phyloP scores from a whole-genome alignment of 1,140 invertebrate genomes.

The Ctenoplectra terminalis region DNA sequence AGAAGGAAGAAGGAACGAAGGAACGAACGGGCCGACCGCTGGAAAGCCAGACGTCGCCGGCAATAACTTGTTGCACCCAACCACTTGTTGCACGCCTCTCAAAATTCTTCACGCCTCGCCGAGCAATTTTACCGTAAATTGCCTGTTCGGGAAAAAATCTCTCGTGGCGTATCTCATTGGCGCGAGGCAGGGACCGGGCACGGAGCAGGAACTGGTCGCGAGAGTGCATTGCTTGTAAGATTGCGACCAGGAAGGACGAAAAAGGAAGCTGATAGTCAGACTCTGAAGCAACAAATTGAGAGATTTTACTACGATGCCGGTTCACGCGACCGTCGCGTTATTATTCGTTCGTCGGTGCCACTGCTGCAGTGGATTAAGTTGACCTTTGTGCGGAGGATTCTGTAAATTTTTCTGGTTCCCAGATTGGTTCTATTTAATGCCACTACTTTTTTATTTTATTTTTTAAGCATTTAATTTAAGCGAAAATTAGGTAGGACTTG shows the following conservation, averaged over 20 bases:
- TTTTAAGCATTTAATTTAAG: neutral
- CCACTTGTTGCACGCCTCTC: slow-evolving; percentile 79
- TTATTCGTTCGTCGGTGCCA: slow-evolving; percentile 18
- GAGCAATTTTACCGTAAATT: slow-evolving; percentile 77
- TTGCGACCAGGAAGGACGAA: slow-evolving; percentile 40
- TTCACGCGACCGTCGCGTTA: slow-evolving; percentile 4
- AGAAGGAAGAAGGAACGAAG: slow-evolving; percentile 12
- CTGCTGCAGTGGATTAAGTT: neutral
- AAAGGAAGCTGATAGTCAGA: slow-evolving; percentile 54
- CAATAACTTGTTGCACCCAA: slow-evolving; percentile 79
- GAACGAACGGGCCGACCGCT: slow-evolving; percentile 45
- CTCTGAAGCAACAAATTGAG: slow-evolving; percentile 61
- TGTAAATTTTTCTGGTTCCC: neutral
- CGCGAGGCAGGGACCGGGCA: slow-evolving; percentile 37
- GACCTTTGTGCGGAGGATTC: neutral
- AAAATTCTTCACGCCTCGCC: slow-evolving; percentile 79
- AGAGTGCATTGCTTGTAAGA: neutral
- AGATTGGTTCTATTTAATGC: no score
- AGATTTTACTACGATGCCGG: slow-evolving; percentile 44
- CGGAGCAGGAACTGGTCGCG: slow-evolving; percentile 30
- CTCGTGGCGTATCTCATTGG: slow-evolving; percentile 70
- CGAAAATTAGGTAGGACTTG: neutral
- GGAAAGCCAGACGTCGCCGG: slow-evolving; percentile 72
- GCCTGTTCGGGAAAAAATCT: slow-evolving; percentile 72
- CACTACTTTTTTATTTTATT: no score